phyloP scores from a whole-genome alignment of 2,113 vertebrate species.

The Tor tambroides region DNA sequence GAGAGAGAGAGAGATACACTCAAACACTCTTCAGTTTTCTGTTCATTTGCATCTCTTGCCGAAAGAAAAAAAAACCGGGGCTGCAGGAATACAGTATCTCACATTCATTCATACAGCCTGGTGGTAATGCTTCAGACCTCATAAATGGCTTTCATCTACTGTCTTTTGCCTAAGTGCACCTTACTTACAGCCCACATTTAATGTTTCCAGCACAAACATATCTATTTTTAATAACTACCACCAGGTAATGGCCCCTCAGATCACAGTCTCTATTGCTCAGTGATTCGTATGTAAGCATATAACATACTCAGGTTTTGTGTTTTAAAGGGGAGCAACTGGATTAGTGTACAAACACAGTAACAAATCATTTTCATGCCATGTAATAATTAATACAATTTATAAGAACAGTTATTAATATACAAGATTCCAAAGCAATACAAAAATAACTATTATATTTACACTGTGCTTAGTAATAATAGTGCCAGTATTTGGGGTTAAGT shows the following conservation, averaged over 20 bases:
- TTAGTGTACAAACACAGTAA: not conserved
- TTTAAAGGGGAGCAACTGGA: not conserved
- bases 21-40: not conserved
- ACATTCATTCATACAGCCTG: conserved; percentile 1
- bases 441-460: not conserved
- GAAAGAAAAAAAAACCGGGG: not conserved
- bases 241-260: conserved; percentile 64
- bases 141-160: conserved; percentile 68
- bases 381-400: not conserved
- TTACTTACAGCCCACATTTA: conserved; percentile 73
- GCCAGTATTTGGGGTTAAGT: not conserved
- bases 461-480: not conserved
- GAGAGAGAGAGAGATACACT: not conserved
- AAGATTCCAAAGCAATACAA: not conserved
- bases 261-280: conserved; percentile 18
- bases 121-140: conserved; percentile 19
- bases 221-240: conserved; percentile 67
- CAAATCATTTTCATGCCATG: not conserved
- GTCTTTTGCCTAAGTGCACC: conserved; percentile 72
- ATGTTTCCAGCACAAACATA: conserved; percentile 66
- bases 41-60: not conserved
- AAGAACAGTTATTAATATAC: not conserved
- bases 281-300: not conserved
- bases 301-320: not conserved
- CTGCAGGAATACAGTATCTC: conserved; percentile 10